Conservation (phyloP, 2,113 vertebrate genomes). For the Xyliphius kryptos region DNA sequence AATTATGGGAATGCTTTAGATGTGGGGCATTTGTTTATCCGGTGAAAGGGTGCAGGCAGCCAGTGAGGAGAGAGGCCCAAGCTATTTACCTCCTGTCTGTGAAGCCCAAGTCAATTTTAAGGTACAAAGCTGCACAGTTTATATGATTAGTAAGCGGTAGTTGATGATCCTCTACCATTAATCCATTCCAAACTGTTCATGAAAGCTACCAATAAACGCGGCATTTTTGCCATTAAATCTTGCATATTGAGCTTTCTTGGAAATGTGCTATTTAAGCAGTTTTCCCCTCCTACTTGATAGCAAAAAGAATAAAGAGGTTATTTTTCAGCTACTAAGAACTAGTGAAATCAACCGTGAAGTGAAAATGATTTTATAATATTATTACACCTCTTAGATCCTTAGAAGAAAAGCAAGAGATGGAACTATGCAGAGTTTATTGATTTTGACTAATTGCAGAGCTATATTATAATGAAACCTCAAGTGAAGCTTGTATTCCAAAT, state of each 20-base stretch:
- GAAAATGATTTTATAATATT: conserved; percentile 33
- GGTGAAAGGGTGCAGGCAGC: conserved; percentile 80
- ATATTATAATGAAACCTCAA: conserved; percentile 23
- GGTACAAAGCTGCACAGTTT: conserved; percentile 76
- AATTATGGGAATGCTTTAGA: conserved; percentile 98
- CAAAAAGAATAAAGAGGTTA: conserved; percentile 12
- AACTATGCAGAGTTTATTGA: conserved; percentile 31
- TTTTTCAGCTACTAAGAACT: neutral
- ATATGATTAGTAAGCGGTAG: conserved; percentile 60
- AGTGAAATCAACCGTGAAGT: conserved; percentile 29
- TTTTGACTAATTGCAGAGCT: conserved; percentile 13
- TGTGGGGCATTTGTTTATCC: conserved; percentile 93
- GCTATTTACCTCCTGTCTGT: conserved; percentile 73
- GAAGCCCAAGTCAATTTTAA: conserved; percentile 77
- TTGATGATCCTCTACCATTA: conserved; percentile 68
- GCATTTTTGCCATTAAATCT: conserved; percentile 17
- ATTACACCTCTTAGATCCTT: conserved; percentile 19
- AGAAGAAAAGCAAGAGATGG: conserved; percentile 37
- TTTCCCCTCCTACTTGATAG: conserved; percentile 10
- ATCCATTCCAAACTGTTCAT: conserved; percentile 51
- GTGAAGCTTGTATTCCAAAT: conserved; percentile 36
- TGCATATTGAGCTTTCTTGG: conserved; percentile 2
- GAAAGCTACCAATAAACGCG: conserved; percentile 11
- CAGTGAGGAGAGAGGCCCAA: conserved; percentile 60
- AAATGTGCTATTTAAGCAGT: neutral